Percentiles rank a stretch among this genome's conserved stretches.
These are phyloP conservation scores for Falco biarmicus DNA, from an alignment of 2,797 vertebrate genomes.

Conservation along the genomic window DNA sequence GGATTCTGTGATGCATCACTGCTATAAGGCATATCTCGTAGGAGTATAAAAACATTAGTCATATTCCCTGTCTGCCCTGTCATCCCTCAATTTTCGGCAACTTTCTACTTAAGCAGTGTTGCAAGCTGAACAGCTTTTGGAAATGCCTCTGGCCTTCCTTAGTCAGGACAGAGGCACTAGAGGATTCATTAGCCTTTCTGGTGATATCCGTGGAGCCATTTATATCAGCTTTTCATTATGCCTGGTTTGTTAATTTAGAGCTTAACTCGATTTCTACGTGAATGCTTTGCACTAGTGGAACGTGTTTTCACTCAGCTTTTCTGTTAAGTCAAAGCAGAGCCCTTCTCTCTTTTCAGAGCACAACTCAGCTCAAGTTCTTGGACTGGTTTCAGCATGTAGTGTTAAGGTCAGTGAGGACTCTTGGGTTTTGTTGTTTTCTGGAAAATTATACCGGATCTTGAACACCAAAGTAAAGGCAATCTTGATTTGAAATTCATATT, in stretches of 20 bases:
- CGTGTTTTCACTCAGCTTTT: neutral
- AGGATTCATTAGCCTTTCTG: neutral
- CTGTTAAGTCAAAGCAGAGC: neutral
- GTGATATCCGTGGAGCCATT: neutral
- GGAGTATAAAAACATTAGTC: neutral
- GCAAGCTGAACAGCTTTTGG: neutral
- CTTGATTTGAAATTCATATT: neutral
- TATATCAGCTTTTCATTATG: neutral
- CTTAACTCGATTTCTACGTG: neutral
- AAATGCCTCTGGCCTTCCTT: neutral
- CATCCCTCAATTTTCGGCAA: neutral
- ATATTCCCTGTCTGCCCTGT: neutral
- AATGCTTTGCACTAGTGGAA: neutral
- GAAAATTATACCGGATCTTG: neutral
- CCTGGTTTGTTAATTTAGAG: neutral
- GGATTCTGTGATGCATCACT: neutral
- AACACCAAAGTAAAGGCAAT: neutral
- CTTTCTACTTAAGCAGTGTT: neutral
- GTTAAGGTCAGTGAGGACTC: neutral
- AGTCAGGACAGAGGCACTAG: neutral
- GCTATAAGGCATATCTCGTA: neutral
- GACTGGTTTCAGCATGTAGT: neutral
- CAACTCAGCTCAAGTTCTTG: neutral
- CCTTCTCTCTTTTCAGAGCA: neutral
- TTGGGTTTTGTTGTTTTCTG: neutral